Evolutionary conservation across 2,888 invertebrate genomes (phyloP).

Genomic region (Rhagophthalmus giganteus): DNA sequence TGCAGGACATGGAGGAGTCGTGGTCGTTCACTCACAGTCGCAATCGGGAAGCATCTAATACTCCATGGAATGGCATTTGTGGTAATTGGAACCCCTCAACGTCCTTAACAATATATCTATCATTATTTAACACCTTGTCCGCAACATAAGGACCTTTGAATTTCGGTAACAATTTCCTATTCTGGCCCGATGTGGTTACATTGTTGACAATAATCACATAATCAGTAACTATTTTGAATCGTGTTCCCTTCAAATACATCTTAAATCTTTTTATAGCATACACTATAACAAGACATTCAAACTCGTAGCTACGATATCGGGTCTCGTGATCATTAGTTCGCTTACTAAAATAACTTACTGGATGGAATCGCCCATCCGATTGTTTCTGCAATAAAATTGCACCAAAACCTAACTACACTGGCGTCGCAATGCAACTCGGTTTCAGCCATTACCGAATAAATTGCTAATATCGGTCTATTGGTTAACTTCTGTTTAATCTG

Average conservation of each 20-base stretch:
- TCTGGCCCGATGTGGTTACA: neutral
- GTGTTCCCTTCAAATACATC: conserved; percentile 39
- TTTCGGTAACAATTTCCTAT: conserved; percentile 25
- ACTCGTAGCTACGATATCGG: conserved; percentile 43
- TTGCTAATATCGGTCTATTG: conserved; percentile 29
- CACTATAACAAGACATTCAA: conserved; percentile 39
- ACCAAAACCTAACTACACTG: no score
- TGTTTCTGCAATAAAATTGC: no score
- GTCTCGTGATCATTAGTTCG: conserved; percentile 37
- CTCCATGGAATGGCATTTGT: conserved; percentile 17
- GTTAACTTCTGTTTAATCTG: conserved; percentile 34
- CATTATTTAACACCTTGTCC: conserved; percentile 33
- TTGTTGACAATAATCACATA: conserved; percentile 7
- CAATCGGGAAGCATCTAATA: conserved; percentile 1
- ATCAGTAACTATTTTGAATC: conserved; percentile 40
- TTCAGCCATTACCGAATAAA: conserved; percentile 34
- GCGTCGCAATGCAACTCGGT: conserved; percentile 47
- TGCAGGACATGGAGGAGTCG: neutral
- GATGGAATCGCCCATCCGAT: conserved; percentile 36
- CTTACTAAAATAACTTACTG: conserved; percentile 44
- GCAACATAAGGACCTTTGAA: conserved; percentile 33
- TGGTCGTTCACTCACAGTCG: neutral
- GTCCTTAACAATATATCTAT: conserved; percentile 34
- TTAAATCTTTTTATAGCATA: conserved; percentile 35
- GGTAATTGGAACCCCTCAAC: conserved; percentile 31